phyloP scores from a whole-genome alignment of 2,888 invertebrate species.

The Sinohyriopsis cumingii region DNA sequence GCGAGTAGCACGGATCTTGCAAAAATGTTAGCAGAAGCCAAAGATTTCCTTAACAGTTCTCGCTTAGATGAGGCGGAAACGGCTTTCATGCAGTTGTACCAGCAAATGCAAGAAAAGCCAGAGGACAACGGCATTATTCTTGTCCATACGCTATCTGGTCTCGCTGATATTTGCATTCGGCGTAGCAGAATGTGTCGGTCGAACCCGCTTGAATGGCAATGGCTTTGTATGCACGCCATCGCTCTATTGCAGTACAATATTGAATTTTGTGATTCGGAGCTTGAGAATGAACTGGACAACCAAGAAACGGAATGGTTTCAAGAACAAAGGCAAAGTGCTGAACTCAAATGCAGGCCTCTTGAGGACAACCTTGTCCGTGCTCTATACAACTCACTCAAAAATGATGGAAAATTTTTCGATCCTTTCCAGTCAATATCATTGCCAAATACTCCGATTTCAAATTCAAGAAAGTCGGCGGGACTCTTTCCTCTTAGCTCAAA shows the following conservation, averaged over 20 bases:
- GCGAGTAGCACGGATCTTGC: slow-evolving; percentile 27
- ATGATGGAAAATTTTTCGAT: slow-evolving; percentile 58
- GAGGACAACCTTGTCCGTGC: slow-evolving; percentile 59
- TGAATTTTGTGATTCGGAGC: slow-evolving; percentile 56
- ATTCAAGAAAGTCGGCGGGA: slow-evolving; percentile 43
- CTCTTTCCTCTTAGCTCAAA: slow-evolving; percentile 53
- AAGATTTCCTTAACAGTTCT: slow-evolving; percentile 40
- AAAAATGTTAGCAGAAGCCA: slow-evolving; percentile 36
- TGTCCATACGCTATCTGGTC: slow-evolving; percentile 53
- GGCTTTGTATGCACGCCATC: slow-evolving; percentile 64
- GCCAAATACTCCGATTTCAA: slow-evolving; percentile 48
- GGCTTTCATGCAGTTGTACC: slow-evolving; percentile 52
- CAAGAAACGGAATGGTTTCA: slow-evolving; percentile 55
- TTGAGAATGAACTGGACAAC: slow-evolving; percentile 45
- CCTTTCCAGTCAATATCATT: slow-evolving; percentile 49
- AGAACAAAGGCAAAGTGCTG: slow-evolving; percentile 49
- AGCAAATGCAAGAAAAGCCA: slow-evolving; percentile 52
- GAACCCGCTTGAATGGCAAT: slow-evolving; percentile 64
- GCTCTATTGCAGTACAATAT: slow-evolving; percentile 59
- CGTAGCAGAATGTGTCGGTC: slow-evolving; percentile 57
- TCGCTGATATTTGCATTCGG: slow-evolving; percentile 61
- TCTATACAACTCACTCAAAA: slow-evolving; percentile 58
- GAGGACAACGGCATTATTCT: slow-evolving; percentile 47
- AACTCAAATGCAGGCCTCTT: slow-evolving; percentile 51
- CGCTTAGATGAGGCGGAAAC: slow-evolving; percentile 56